A percentile compares a stretch with the other conserved stretches of the same genome.
phyloP scores from a whole-genome alignment of 2,888 invertebrate species.

The Cremastinae sp. region DNA sequence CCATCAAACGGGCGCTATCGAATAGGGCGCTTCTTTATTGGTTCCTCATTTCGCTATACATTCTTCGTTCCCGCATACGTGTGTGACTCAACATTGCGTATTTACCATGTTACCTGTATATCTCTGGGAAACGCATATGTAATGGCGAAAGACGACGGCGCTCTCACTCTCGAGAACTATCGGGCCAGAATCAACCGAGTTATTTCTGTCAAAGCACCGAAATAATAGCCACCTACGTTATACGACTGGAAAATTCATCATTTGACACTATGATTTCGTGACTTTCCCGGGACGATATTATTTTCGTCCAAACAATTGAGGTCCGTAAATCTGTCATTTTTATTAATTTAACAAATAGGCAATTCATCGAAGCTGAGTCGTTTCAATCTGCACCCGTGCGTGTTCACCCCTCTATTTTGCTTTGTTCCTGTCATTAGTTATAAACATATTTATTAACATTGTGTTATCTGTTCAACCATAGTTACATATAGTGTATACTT shows the following conservation, averaged over 20 bases:
- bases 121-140: constrained; percentile 16
- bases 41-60: too few species aligned
- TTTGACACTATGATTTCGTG: constrained; percentile 43
- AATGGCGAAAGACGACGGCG: constrained; percentile 41
- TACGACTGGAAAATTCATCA: constrained; percentile 9
- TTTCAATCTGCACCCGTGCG: background rate
- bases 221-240: constrained; percentile 54
- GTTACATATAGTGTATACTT: too few species aligned
- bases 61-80: too few species aligned
- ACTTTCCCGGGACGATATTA: constrained; percentile 42
- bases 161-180: constrained; percentile 25
- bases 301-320: constrained; percentile 49
- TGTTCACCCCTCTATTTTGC: background rate
- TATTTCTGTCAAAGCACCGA: constrained; percentile 56
- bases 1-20: too few species aligned
- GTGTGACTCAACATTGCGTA: too few species aligned
- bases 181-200: constrained; percentile 24
- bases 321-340: constrained; percentile 40
- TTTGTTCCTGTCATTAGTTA: background rate
- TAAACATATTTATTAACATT: background rate
- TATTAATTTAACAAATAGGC: constrained; percentile 27
- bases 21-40: too few species aligned
- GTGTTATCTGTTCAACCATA: too few species aligned
- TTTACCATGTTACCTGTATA: background rate
- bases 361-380: constrained; percentile 9